These are phyloP conservation scores for Mercenaria mercenaria DNA, from an alignment of 1,140 invertebrate species.

Conservation along the genomic window DNA sequence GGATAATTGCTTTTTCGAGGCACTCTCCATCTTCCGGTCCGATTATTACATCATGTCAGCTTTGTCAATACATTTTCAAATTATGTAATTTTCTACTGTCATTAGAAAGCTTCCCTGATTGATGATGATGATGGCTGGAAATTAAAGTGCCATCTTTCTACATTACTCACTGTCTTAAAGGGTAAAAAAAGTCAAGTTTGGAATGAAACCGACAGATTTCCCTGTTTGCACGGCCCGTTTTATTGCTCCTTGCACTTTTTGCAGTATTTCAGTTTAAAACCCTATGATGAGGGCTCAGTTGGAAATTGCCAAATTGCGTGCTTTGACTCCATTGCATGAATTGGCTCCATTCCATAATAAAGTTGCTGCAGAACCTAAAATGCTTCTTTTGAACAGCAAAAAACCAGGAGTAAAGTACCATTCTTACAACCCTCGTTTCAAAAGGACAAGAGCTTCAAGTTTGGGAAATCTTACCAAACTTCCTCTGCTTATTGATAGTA, in stretches of 20 bases:
- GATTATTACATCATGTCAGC: constrained; percentile 22
- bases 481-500: too few relatives aligned
- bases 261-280: too few relatives aligned
- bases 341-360: too few relatives aligned
- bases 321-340: too few relatives aligned
- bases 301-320: too few relatives aligned
- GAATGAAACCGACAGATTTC: not conserved
- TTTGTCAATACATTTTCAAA: constrained; percentile 33
- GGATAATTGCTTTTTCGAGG: not conserved
- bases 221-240: not conserved
- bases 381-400: too few relatives aligned
- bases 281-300: too few relatives aligned
- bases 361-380: too few relatives aligned
- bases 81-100: constrained; percentile 18
- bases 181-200: constrained; percentile 14
- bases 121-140: constrained; percentile 12
- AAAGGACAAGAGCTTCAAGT: too few relatives aligned
- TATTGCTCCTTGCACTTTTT: not conserved
- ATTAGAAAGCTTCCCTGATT: not conserved
- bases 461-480: too few relatives aligned
- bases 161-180: constrained; percentile 37
- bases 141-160: not conserved
- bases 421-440: too few relatives aligned
- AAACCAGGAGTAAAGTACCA: too few relatives aligned
- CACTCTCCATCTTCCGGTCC: not conserved